Evolutionary conservation across 2,888 invertebrate genomes (phyloP).

Genomic region (Mesorhabditis sp.): DNA sequence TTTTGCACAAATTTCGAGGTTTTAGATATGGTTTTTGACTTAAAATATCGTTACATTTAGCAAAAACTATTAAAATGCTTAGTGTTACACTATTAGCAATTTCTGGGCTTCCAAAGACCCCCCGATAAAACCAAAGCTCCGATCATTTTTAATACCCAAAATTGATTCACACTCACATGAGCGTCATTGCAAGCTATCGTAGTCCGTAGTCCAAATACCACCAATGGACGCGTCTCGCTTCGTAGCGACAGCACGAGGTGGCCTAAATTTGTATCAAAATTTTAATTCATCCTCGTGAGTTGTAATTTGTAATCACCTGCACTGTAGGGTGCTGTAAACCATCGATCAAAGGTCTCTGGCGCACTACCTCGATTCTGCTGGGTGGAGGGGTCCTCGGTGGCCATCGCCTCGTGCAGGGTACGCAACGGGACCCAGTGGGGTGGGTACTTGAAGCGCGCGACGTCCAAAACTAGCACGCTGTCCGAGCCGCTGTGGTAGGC

Average conservation of each 20-base stretch:
- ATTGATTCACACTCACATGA: conserved; percentile 14
- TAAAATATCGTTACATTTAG: too few relatives aligned
- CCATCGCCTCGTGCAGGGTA: conserved; percentile 58
- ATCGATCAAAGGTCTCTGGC: too few relatives aligned
- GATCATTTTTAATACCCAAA: too few relatives aligned
- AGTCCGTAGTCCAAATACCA: conserved; percentile 40
- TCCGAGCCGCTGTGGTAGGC: conserved; percentile 58
- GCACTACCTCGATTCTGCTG: conserved; percentile 28
- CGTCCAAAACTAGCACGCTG: conserved; percentile 58
- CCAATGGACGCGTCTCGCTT: conserved; percentile 32
- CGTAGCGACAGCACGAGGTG: conserved; percentile 22
- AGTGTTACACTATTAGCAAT: too few relatives aligned
- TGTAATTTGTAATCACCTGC: too few relatives aligned
- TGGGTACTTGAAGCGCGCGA: conserved; percentile 61
- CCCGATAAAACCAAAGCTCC: too few relatives aligned
- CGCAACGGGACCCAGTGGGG: conserved; percentile 59
- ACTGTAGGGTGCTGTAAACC: too few relatives aligned
- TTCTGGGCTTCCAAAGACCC: background rate
- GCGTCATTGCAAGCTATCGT: conserved; percentile 34
- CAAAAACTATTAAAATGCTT: too few relatives aligned
- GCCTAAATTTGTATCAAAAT: conserved; percentile 12
- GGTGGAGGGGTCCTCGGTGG: conserved; percentile 53
- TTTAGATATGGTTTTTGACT: too few relatives aligned
- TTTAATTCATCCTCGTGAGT: too few relatives aligned
- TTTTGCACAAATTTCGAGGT: too few relatives aligned